phyloP scores from a whole-genome alignment of 2,888 invertebrate genomes.

The Augiades crinisus region DNA sequence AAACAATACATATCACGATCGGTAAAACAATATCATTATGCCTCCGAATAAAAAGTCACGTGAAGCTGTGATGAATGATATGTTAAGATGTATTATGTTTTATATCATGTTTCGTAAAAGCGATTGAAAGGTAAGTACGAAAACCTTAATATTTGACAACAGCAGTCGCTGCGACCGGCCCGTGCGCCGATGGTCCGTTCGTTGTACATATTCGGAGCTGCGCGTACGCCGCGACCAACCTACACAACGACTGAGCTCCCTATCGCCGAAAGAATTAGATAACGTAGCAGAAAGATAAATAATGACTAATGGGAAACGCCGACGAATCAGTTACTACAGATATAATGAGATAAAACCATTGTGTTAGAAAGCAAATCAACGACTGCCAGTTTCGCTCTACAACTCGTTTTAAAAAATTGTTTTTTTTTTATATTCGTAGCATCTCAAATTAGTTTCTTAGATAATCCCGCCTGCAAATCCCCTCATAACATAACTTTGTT shows the following conservation, averaged over 20 bases:
- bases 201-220: constrained; percentile 29
- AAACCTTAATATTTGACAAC: constrained; percentile 35
- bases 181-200: constrained; percentile 35
- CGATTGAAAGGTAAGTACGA: not conserved
- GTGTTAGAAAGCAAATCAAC: constrained; percentile 36
- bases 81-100: no score
- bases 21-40: no score
- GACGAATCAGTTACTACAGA: constrained; percentile 37
- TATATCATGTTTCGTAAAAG: not conserved
- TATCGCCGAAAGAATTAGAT: constrained; percentile 52
- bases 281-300: constrained; percentile 56
- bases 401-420: not conserved
- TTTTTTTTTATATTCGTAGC: no score
- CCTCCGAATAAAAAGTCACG: no score
- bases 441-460: no score
- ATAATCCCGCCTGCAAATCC: no score
- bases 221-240: constrained; percentile 37
- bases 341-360: constrained; percentile 38
- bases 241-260: constrained; percentile 34
- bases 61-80: no score
- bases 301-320: constrained; percentile 55
- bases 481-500: no score
- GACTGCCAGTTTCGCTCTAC: not conserved
- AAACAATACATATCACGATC: not conserved
- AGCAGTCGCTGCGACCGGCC: constrained; percentile 26